These are phyloP conservation scores for Salvelinus fontinalis DNA, from an alignment of 2,113 vertebrate genomes.

Conservation along the genomic window DNA sequence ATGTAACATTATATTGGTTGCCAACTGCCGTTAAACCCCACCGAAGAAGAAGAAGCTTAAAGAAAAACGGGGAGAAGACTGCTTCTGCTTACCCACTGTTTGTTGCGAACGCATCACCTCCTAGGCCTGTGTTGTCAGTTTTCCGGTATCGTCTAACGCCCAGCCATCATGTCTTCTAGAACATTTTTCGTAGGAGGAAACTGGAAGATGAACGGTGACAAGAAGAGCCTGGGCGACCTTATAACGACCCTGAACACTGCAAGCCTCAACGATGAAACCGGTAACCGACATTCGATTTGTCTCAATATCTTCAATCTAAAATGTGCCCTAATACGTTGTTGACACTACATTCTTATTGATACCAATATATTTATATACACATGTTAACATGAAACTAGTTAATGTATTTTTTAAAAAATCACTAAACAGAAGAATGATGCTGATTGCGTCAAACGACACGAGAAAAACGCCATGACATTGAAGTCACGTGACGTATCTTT, in stretches of 20 bases:
- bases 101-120: background rate
- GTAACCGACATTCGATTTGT: constrained; percentile 53
- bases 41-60: no score
- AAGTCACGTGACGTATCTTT: background rate
- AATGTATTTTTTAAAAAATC: no score
- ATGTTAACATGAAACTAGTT: no score
- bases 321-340: background rate
- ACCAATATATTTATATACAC: no score
- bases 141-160: background rate
- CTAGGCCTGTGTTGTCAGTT: background rate
- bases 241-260: constrained; percentile 79
- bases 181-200: constrained; percentile 91
- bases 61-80: no score
- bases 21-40: no score
- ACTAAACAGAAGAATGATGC: no score
- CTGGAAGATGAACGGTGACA: constrained; percentile 92
- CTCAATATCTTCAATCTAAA: background rate
- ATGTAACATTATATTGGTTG: no score
- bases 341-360: no score
- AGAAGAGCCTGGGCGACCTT: constrained; percentile 80
- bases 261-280: constrained; percentile 79
- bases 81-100: no score
- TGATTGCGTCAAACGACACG: no score
- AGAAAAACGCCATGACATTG: background rate
- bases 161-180: constrained; percentile 63